Evolutionary conservation across 2,797 vertebrate species (phyloP).

Genomic region (Corythornis leucogaster): DNA sequence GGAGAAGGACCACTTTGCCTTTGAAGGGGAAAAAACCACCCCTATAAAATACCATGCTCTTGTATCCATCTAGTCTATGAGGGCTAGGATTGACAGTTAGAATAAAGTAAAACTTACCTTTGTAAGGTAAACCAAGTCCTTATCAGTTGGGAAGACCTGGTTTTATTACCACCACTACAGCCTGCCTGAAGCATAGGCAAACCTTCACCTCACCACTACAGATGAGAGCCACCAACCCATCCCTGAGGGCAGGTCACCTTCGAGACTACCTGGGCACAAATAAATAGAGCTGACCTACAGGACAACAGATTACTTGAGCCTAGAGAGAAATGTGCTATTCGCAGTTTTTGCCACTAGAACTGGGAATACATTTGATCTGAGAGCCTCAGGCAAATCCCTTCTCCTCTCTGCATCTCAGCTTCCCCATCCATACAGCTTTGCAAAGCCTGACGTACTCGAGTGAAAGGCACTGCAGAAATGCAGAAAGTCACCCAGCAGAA

Average conservation of each 20-base stretch:
- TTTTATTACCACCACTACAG: neutral
- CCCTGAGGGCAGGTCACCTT: neutral
- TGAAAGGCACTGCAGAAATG: neutral
- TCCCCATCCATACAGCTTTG: neutral
- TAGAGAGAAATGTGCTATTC: neutral
- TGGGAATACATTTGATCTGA: constrained; percentile 14
- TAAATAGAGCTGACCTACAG: neutral
- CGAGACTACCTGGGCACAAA: neutral
- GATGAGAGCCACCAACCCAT: neutral
- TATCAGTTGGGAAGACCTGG: neutral
- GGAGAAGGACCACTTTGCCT: neutral
- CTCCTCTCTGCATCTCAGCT: constrained; percentile 20
- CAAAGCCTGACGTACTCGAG: neutral
- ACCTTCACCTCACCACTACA: neutral
- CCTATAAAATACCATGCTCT: neutral
- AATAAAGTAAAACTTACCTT: neutral
- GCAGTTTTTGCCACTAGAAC: neutral
- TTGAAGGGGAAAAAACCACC: neutral
- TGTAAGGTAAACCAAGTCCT: neutral
- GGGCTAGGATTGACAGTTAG: neutral
- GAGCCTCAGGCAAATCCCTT: constrained; percentile 49
- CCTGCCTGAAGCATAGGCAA: neutral
- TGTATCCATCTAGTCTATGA: neutral
- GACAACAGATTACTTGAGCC: neutral
- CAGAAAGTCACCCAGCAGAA: neutral